A percentile compares a stretch with the other conserved stretches of the same genome.
Conservation (phyloP, 2,797 vertebrate species). For the Sparus aurata region DNA sequence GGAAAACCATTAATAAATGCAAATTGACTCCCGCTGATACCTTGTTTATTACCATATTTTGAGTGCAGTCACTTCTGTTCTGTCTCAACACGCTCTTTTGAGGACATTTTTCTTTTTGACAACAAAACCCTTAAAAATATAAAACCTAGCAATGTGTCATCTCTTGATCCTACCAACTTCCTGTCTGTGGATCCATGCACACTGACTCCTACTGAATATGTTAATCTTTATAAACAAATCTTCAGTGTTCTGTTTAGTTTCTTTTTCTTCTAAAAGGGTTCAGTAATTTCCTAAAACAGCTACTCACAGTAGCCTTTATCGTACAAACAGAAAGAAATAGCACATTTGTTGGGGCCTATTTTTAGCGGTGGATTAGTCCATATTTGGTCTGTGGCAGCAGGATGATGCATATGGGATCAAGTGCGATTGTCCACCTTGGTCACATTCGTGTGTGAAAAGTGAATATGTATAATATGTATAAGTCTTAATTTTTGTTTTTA, state of each 20-base stretch:
- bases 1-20: constrained; percentile 78
- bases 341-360: neutral
- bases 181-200: neutral
- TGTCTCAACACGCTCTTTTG: neutral
- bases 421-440: too few species aligned
- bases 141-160: neutral
- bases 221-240: neutral
- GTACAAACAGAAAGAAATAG: neutral
- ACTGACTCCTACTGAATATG: neutral
- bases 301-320: neutral
- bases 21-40: constrained; percentile 71
- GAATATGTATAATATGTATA: too few species aligned
- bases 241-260: neutral
- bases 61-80: neutral
- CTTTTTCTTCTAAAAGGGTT: neutral
- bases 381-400: neutral
- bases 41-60: constrained; percentile 68
- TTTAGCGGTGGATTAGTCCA: neutral
- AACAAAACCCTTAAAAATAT: neutral
- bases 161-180: neutral
- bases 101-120: neutral
- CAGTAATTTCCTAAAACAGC: neutral
- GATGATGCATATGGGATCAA: neutral
- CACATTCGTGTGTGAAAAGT: too few species aligned
- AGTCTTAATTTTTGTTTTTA: too few species aligned